Conservation (phyloP, 2,113 vertebrate species). For the Pungitius pungitius region DNA sequence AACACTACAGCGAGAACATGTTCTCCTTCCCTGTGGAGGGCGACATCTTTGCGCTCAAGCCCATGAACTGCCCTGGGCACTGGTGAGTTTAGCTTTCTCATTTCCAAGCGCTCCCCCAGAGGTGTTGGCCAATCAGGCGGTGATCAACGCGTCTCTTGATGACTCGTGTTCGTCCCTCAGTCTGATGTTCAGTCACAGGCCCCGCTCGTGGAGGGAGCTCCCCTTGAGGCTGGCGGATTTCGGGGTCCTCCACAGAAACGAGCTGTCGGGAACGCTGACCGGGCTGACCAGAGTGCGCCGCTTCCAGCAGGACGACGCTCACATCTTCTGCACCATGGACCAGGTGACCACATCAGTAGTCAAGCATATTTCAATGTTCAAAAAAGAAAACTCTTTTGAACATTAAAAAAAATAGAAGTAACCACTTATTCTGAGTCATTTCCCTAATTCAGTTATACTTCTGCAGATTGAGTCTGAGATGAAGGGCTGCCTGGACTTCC, state of each 20-base stretch:
- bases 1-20: slow-evolving; percentile 93
- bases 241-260: slow-evolving; percentile 93
- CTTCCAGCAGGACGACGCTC: slow-evolving; percentile 96
- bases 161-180: slow-evolving; percentile 72
- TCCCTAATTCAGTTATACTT: too few relatives aligned
- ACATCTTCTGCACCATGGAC: slow-evolving; percentile 94
- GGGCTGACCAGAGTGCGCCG: slow-evolving; percentile 91
- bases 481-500: slow-evolving; percentile 90
- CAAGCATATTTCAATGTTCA: neutral
- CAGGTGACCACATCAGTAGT: slow-evolving; percentile 81
- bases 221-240: slow-evolving; percentile 93
- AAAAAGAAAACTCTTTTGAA: neutral
- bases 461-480: slow-evolving; percentile 92
- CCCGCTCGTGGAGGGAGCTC: slow-evolving; percentile 94
- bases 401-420: neutral
- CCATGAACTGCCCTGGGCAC: slow-evolving; percentile 97
- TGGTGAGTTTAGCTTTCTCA: slow-evolving; percentile 81
- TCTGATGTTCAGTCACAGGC: slow-evolving; percentile 92
- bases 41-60: slow-evolving; percentile 92
- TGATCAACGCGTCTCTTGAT: too few relatives aligned
- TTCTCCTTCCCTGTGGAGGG: slow-evolving; percentile 93
- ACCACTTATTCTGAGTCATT: neutral
- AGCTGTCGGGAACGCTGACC: slow-evolving; percentile 89
- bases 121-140: neutral
- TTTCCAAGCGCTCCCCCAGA: neutral